Conservation (phyloP, 2,113 vertebrate genomes). For the Noturus placidus region DNA sequence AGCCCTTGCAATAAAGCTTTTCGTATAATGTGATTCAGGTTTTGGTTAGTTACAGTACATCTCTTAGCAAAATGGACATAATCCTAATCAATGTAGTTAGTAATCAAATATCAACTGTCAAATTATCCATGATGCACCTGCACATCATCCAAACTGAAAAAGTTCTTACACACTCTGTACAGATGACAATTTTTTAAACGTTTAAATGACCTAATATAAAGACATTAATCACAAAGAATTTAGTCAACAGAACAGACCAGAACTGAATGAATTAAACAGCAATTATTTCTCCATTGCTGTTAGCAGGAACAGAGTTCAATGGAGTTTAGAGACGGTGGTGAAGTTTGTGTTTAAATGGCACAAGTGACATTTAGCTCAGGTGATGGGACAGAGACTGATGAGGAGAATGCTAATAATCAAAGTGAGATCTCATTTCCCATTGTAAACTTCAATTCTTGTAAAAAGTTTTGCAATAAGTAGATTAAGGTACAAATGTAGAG, state of each 20-base stretch:
- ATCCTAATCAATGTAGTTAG: neutral
- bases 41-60: too few species aligned
- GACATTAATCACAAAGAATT: neutral
- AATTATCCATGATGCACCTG: neutral
- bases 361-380: slow-evolving; percentile 5
- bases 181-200: neutral
- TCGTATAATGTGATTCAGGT: too few species aligned
- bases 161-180: neutral
- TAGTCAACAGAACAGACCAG: neutral
- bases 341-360: neutral
- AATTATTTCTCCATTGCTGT: slow-evolving; percentile 1
- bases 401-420: neutral
- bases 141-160: neutral
- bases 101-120: neutral
- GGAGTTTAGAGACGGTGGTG: neutral
- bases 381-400: slow-evolving; percentile 10
- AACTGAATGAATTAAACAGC: neutral
- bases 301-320: neutral
- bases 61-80: neutral
- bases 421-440: neutral
- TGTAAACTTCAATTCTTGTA: neutral
- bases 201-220: neutral
- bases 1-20: too few species aligned
- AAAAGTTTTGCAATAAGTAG: neutral
- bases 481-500: neutral